Evolutionary conservation across 37 sponge, comb jelly and placozoan genomes (phyloP).

Genomic region (Dysidea cf. avara): DNA sequence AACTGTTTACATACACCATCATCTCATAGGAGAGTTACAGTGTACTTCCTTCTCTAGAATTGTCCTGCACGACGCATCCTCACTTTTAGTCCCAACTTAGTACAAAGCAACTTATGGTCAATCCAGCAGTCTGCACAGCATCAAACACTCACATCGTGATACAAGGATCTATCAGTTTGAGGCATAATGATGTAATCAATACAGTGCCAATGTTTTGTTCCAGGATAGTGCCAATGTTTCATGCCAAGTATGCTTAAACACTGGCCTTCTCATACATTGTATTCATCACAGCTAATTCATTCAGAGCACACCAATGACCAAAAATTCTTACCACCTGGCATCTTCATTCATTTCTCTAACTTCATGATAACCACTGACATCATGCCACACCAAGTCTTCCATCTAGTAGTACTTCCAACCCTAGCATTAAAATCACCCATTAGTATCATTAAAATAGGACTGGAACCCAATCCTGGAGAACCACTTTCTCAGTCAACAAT

Average conservation of each 20-base stretch:
- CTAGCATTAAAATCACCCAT: too few species aligned
- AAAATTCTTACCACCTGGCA: too few species aligned
- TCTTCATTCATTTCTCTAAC: constrained; percentile 31
- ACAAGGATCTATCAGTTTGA: constrained; percentile 16
- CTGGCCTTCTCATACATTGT: constrained; percentile 21
- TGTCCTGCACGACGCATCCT: too few species aligned
- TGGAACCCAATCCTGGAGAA: constrained; percentile 23
- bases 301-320: constrained; percentile 33
- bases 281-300: constrained; percentile 41
- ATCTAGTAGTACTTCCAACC: constrained; percentile 19
- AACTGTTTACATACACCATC: constrained; percentile 26
- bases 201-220: constrained; percentile 25
- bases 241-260: constrained; percentile 16
- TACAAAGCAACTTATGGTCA: constrained; percentile 24
- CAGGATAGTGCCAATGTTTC: constrained; percentile 35
- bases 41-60: too few species aligned
- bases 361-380: constrained; percentile 24
- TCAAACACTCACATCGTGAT: constrained; percentile 19
- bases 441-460: not conserved
- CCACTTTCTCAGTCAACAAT: not conserved
- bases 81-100: too few species aligned
- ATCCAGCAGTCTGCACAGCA: constrained; percentile 24
- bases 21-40: too few species aligned
- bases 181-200: constrained; percentile 41
- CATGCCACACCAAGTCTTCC: too few species aligned